Conservation (phyloP, 2,888 invertebrate species). For the Trissonchulus latispiculum region DNA sequence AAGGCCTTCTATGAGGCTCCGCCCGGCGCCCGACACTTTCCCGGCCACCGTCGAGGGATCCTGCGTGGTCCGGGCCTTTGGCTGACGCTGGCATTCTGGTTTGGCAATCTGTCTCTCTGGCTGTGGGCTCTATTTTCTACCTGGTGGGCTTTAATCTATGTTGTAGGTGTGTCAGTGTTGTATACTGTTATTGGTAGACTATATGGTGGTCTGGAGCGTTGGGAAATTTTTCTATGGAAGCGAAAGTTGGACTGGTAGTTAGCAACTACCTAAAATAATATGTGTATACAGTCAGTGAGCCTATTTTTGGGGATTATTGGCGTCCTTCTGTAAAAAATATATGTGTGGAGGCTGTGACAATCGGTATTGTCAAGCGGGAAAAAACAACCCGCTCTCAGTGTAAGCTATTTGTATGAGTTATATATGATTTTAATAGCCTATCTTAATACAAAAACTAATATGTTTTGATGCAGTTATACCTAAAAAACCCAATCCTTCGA, state of each 20-base stretch:
- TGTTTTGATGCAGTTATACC: no score
- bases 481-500: no score
- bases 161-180: background rate
- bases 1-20: slow-evolving; percentile 30
- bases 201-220: slow-evolving; percentile 20
- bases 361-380: no score
- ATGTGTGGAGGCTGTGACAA: no score
- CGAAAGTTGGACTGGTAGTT: background rate
- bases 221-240: slow-evolving; percentile 11
- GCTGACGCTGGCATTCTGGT: slow-evolving; percentile 50
- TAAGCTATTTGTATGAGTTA: no score
- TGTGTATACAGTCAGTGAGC: no score
- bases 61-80: background rate
- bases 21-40: background rate
- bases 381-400: no score
- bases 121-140: slow-evolving; percentile 7
- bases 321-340: no score
- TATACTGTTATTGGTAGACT: slow-evolving; percentile 5
- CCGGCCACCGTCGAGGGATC: background rate
- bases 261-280: no score
- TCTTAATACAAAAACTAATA: no score
- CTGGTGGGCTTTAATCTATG: background rate
- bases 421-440: no score
- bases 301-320: no score
- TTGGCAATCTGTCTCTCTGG: slow-evolving; percentile 46